phyloP scores from a whole-genome alignment of 2,797 vertebrate genomes.

The Acipenser oxyrinchus region DNA sequence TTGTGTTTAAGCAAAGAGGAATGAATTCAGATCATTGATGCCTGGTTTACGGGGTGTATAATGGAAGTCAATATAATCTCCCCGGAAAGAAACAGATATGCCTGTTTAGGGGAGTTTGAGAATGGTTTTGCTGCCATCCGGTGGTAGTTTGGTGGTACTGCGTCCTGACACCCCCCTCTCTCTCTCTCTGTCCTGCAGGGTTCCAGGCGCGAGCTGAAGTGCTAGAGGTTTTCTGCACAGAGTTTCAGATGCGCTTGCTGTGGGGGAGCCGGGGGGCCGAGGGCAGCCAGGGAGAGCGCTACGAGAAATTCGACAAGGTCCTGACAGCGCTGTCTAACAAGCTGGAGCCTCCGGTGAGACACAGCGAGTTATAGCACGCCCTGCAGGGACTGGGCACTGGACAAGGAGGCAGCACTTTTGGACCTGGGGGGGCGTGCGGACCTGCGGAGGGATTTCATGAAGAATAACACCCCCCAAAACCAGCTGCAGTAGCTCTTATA shows the following conservation, averaged over 20 bases:
- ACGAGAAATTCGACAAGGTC: conserved; percentile 83
- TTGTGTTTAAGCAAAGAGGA: not conserved
- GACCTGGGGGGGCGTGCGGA: not conserved
- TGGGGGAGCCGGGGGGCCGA: conserved; percentile 83
- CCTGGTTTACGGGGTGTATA: not conserved
- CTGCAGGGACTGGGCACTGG: rapidly evolving
- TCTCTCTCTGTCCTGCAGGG: conserved; percentile 48
- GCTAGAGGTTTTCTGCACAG: conserved; percentile 79
- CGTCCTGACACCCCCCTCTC: not conserved
- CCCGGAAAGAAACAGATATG: not conserved
- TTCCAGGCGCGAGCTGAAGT: conserved; percentile 71
- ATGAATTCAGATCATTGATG: not conserved
- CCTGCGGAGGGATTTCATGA: not conserved
- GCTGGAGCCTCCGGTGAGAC: conserved; percentile 77
- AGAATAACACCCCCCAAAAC: not conserved
- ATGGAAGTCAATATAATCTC: not conserved
- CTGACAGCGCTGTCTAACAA: conserved; percentile 82
- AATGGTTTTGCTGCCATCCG: not conserved
- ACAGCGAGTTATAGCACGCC: conserved; percentile 83
- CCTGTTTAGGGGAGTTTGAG: not conserved
- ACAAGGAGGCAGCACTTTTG: not conserved
- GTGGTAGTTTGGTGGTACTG: conserved; percentile 9
- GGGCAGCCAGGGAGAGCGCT: conserved; percentile 71
- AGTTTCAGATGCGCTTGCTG: conserved; percentile 89
- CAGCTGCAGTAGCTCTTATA: not conserved